Conservation (phyloP, 1,140 invertebrate species). For the Lepidotrigona ventralis region DNA sequence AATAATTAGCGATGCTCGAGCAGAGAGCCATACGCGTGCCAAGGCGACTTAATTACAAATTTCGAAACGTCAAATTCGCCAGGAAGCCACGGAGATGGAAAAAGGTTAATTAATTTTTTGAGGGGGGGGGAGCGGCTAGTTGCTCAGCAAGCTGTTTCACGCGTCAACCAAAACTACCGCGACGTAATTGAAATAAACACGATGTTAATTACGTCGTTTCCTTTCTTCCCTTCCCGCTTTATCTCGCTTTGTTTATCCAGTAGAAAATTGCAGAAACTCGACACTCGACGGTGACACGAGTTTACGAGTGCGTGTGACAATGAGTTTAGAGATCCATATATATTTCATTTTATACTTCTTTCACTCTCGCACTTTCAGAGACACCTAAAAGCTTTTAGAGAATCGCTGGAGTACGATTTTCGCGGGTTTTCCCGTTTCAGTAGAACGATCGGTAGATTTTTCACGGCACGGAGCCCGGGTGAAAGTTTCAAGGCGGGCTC, state of each 20-base stretch:
- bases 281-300: accelerated
- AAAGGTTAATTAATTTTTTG: slow-evolving; percentile 29
- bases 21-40: slow-evolving; percentile 18
- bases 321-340: not conserved
- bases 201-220: too few species aligned
- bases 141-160: not conserved
- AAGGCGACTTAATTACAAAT: slow-evolving; percentile 34
- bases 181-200: too few species aligned
- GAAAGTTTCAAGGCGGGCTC: slow-evolving; percentile 56
- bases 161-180: not conserved
- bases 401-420: too few species aligned
- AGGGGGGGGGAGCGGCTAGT: not conserved
- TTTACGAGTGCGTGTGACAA: not conserved
- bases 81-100: not conserved
- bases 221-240: too few species aligned
- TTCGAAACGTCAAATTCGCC: slow-evolving; percentile 19
- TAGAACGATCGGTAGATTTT: not conserved
- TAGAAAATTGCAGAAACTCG: not conserved
- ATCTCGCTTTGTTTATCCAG: not conserved
- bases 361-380: not conserved
- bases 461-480: slow-evolving; percentile 23
- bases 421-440: not conserved
- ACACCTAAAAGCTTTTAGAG: not conserved
- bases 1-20: slow-evolving; percentile 32
- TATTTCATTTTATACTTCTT: not conserved